Conservation (phyloP, 2,113 vertebrate genomes). For the Crotalus tigris region DNA sequence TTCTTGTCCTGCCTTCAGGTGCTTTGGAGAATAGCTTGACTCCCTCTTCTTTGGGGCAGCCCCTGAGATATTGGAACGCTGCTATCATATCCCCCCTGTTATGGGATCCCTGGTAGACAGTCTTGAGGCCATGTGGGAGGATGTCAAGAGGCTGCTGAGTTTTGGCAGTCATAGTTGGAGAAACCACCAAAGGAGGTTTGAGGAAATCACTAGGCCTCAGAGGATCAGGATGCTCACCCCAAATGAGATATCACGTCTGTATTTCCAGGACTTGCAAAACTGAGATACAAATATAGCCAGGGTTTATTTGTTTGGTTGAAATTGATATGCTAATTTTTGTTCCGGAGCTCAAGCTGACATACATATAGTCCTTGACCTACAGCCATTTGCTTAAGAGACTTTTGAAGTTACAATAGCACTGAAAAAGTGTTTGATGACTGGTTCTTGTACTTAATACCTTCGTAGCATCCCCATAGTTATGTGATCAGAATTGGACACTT, state of each 20-base stretch:
- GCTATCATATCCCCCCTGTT: not conserved
- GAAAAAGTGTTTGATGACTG: too few relatives aligned
- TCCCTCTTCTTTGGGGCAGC: too few relatives aligned
- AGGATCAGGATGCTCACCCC: not conserved
- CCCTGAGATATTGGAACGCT: too few relatives aligned
- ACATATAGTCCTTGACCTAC: too few relatives aligned
- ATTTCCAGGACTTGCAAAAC: not conserved
- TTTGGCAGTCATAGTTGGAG: not conserved
- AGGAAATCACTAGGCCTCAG: not conserved
- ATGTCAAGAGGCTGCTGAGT: not conserved
- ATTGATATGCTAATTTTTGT: not conserved
- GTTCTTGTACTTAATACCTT: too few relatives aligned
- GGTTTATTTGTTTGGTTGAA: not conserved
- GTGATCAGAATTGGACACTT: too few relatives aligned
- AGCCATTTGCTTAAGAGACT: too few relatives aligned
- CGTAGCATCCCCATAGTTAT: too few relatives aligned
- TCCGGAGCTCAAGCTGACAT: not conserved
- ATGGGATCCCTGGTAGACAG: not conserved
- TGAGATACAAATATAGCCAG: not conserved
- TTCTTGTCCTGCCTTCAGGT: too few relatives aligned
- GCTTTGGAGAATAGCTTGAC: too few relatives aligned
- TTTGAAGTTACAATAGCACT: too few relatives aligned
- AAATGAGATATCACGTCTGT: not conserved
- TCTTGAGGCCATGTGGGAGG: not conserved
- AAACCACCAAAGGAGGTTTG: not conserved